Conservation (phyloP, 2,113 vertebrate genomes). For the Scytalopus superciliaris region DNA sequence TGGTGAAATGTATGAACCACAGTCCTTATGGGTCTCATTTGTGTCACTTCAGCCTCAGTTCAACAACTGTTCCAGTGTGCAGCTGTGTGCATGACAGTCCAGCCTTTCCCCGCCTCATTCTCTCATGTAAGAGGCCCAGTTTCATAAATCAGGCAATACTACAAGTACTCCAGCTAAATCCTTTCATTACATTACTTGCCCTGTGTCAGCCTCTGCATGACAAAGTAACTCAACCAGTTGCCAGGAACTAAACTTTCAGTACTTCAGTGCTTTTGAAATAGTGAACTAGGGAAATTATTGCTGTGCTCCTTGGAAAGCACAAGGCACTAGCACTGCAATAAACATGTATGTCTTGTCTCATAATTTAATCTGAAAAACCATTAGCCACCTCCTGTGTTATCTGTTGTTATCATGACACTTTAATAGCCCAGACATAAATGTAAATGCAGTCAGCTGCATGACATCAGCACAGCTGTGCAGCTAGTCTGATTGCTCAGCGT, state of each 20-base stretch:
- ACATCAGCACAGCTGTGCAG: conserved; percentile 16
- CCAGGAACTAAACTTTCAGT: not conserved
- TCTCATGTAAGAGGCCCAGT: not conserved
- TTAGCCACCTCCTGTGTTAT: not conserved
- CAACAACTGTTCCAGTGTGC: not conserved
- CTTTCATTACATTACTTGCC: not conserved
- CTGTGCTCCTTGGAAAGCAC: not conserved
- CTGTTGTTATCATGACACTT: not conserved
- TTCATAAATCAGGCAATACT: not conserved
- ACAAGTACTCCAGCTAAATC: accelerated
- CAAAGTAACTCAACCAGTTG: not conserved
- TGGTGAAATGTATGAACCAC: not conserved
- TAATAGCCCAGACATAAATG: not conserved
- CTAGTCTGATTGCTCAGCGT: not conserved
- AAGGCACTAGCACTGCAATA: not conserved
- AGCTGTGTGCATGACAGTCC: not conserved
- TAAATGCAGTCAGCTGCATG: not conserved
- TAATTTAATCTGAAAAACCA: not conserved
- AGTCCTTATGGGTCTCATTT: not conserved
- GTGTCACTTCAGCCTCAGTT: not conserved
- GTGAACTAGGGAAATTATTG: not conserved
- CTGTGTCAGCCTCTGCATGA: not conserved
- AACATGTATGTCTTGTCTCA: not conserved
- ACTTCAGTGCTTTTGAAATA: not conserved
- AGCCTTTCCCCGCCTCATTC: not conserved